Base-by-base conservation (phyloP, 2,888 invertebrate species). In the Homarus gammarus region DNA sequence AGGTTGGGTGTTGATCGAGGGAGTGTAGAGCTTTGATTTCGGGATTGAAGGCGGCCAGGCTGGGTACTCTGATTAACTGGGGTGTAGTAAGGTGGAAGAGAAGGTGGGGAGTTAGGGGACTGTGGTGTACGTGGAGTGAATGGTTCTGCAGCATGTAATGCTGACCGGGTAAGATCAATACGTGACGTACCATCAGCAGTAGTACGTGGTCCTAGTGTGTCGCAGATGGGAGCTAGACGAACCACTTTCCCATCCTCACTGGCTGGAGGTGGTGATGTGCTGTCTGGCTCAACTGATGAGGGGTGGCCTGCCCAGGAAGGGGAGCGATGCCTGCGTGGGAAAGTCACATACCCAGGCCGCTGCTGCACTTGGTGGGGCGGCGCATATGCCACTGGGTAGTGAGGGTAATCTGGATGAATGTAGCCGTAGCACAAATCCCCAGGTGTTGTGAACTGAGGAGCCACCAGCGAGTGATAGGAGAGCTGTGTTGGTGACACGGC, bases 201-300 rank as follows among this genome's bases (percentile, higher is more conserved):
- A 83, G 97, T 97, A 92, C 97, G 95, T 84, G 97, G 97, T 10
- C 97, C 97, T 96, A 97, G 97, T 94, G 97, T 97, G 94, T 98
- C 98, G 94, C 98, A 97, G 91, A 96, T 96, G 0, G 97, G 97
- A 93, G 92, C 91, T 36, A 78, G 75, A 2, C 44, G 44, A 8
- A 73, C 22, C n/a, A 40, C 12, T 5, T 81, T 51, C 38, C 61
- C 77, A 72, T 49, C 78, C 27, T 89, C 88, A 36, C 95, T 94
- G 2, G 95, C 94, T 92, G 95, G 93, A 22, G 95, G 95, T 36
- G 95, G 95, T 91, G 94, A 95, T 18, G 94, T 86, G 6, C 31
- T 93, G 1, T 85, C 86, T 36, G 86, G 73, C 36, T 84, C 72
- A 18, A 77, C 64, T 0, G 85, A 49, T 1, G 83, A 36, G 5